Base-by-base conservation (phyloP, 2,888 invertebrate genomes). In the Julus scanicus region DNA sequence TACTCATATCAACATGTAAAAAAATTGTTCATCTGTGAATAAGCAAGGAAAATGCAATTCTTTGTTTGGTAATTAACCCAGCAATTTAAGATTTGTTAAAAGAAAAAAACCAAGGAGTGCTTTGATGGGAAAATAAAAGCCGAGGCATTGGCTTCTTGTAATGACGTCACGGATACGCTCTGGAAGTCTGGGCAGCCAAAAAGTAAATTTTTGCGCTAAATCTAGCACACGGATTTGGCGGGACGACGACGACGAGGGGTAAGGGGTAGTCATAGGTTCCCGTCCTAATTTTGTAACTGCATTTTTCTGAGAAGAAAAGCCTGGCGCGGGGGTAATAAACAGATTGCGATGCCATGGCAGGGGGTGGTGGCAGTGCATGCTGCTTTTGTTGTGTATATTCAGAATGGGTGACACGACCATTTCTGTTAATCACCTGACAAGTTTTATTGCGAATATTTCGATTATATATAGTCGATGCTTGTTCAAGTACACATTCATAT, bases 211-310 rank as follows among this genome's bases (percentile, higher is more conserved):
- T 57, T 57, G 57, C 20, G 63, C 63, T 71, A 71, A 17, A 71
- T 71, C 20, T 71, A 11, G 63, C 63, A 20, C 63, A 71, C 63
- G 63, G 63, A 71, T 71, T 17, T 29, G 63, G 20, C 20, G 63
- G 20, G 63, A 71, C 63, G 29, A 29, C 29, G 29, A 29, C 29
- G 29, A 29, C 44, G 63, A 71, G 63, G 63, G 57, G 63, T n/a
- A 20, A 71, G 63, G 20, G 20, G 63, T 71, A 20, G 63, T 8
- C 63, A 5, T 29, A 20, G 20, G 8, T 71, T 29, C 63, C 63
- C 63, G 63, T 71, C 63, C 63, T 71, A 71, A 71, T 71, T 71
- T 71, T 71, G 20, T 9, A 71, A 71, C 57, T 57, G n/a, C 57
- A 57, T 57, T 57, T 57, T 57, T 57, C 57, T 57, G 2, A 5